A percentile compares a stretch with the other conserved stretches of the same genome.
These are phyloP conservation scores for Danionella dracula DNA, from an alignment of 2,797 vertebrate species.

Conservation along the genomic window DNA sequence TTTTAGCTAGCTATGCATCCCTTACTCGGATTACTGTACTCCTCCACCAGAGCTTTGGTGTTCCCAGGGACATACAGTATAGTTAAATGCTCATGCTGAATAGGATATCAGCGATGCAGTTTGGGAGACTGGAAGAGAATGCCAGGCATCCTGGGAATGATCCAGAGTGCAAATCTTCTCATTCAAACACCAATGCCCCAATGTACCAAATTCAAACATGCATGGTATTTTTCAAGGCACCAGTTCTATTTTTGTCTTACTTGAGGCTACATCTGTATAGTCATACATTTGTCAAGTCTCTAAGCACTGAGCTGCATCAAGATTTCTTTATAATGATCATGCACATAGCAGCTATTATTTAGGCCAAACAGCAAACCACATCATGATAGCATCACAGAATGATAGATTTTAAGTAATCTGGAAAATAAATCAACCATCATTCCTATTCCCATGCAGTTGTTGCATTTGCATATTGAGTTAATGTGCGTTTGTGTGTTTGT, in stretches of 20 bases:
- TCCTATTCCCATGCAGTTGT: constrained; percentile 39
- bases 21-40: constrained; percentile 22
- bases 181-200: not conserved
- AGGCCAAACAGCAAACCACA: not conserved
- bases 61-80: constrained; percentile 12
- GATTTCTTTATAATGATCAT: constrained; percentile 5
- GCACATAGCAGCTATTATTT: not conserved
- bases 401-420: constrained; percentile 6
- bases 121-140: constrained; percentile 23
- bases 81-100: constrained; percentile 25
- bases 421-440: constrained; percentile 1
- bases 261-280: not conserved
- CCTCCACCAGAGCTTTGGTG: constrained; percentile 14
- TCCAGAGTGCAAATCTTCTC: not conserved
- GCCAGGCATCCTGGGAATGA: constrained; percentile 29
- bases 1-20: constrained; percentile 1
- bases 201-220: not conserved
- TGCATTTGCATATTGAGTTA: constrained; percentile 36
- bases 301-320: not conserved
- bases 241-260: not conserved
- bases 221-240: not conserved
- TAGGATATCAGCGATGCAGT: constrained; percentile 33
- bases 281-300: not conserved
- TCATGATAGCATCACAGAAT: not conserved
- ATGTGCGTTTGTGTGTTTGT: constrained; percentile 23